Base-by-base conservation (phyloP, 2,113 vertebrate species). In the Periophthalmus modestus region DNA sequence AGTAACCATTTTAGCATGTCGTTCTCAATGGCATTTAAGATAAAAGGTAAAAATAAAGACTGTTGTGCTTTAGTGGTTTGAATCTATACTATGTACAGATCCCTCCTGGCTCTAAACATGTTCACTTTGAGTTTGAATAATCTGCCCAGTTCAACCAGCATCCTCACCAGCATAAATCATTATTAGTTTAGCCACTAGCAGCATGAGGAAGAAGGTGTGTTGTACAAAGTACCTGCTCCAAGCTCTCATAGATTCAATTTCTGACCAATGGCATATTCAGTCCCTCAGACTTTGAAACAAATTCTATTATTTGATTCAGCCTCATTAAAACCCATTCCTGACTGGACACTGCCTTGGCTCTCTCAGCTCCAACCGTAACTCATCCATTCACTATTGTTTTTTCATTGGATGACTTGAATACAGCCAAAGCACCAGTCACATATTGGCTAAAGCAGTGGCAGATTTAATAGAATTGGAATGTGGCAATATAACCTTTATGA, bases 181-280 rank as follows among this genome's bases (percentile, higher is more conserved):
- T 71, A 69, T 79, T 58, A 70, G 54, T 75, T 75, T 70, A 81
- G 78, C 62, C 55, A 61, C 28, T 48, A 15, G 36, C 5, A 65
- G 68, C 48, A 43, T 43, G 39, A 43, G 39, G 39, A 43, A 39
- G 39, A 9, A 9, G 2, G 10, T 43, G 7, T 43, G 5, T 39
- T 39, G 36, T 39, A 9, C 36, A 39, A 43, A 10, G 39, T 2
- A 28, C 28, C 39, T 43, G 39, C 10, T 43, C 28, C 28, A 10
- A 10, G 1, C 7, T 10, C 39, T 43, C 7, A 48, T 48, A 48
- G 47, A 15, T 48, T 16, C 47, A 43, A 7, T 43, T 43, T 10
- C 39, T 9, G 39, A 43, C 10, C 4, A 43, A 10, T 43, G 39
- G 58, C n/a, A 23, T 69, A 28, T 57, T 47, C 63, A 39, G 65